A percentile compares a stretch with the other conserved stretches of the same genome.
Conservation (phyloP, 2,888 invertebrate genomes). For the Nomada ferruginata region DNA sequence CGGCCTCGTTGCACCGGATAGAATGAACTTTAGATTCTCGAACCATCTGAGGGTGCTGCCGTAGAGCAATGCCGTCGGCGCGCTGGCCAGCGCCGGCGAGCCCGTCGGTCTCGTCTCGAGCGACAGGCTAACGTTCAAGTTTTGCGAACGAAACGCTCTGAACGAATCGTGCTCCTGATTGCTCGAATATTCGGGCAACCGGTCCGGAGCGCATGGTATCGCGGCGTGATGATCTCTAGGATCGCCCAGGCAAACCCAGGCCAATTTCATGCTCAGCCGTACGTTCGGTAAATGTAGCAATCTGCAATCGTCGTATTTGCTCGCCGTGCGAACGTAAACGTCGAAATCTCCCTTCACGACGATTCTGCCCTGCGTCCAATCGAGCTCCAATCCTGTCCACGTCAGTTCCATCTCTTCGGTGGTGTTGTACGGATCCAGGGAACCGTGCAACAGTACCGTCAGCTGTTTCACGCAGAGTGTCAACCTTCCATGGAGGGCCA, state of each 20-base stretch:
- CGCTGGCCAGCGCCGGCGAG: conserved; percentile 83
- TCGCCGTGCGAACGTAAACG: conserved; percentile 97
- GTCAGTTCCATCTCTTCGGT: conserved; percentile 99
- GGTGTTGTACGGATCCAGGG: conserved; percentile 98
- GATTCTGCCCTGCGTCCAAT: conserved; percentile 98
- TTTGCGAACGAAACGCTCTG: conserved; percentile 95
- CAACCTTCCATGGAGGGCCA: conserved; percentile 96
- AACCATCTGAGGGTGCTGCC: conserved; percentile 98
- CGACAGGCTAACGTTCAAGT: conserved; percentile 91
- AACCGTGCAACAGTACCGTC: conserved; percentile 96
- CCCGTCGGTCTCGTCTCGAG: conserved; percentile 89
- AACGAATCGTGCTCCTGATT: conserved; percentile 98
- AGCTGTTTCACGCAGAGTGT: conserved; percentile 95
- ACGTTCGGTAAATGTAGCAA: conserved; percentile 96
- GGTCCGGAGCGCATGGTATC: conserved; percentile 97
- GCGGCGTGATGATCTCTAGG: conserved; percentile 98
- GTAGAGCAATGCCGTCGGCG: conserved; percentile 92
- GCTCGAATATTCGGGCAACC: conserved; percentile 98
- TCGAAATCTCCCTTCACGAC: conserved; percentile 97
- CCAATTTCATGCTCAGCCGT: conserved; percentile 92
- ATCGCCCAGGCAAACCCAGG: conserved; percentile 96
- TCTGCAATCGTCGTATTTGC: conserved; percentile 99
- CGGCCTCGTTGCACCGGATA: conserved; percentile 97
- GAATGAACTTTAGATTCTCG: conserved; percentile 95
- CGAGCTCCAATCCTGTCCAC: conserved; percentile 96